Conservation (phyloP, 2,797 vertebrate species). For the Urophycis tenuis region DNA sequence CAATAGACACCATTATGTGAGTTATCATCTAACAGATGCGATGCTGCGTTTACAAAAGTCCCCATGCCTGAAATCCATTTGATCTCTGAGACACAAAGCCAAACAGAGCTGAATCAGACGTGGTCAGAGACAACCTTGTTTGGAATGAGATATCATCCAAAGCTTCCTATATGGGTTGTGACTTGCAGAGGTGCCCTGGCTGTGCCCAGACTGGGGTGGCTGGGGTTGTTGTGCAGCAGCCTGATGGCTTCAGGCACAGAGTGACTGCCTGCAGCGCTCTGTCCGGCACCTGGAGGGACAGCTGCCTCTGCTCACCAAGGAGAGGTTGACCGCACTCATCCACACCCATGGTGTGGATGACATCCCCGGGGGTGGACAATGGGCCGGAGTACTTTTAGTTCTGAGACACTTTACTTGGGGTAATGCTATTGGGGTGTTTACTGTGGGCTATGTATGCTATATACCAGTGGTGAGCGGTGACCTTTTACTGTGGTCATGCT, state of each 20-base stretch:
- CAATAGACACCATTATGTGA: neutral
- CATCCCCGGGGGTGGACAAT: neutral
- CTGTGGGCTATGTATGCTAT: neutral
- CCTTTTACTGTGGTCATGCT: no score
- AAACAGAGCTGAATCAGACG: neutral
- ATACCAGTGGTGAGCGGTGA: no score
- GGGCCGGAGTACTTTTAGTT: neutral
- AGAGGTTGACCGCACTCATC: neutral
- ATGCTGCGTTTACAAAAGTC: neutral
- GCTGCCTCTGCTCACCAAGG: neutral
- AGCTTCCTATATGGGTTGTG: neutral
- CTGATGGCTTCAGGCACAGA: neutral
- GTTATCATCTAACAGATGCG: neutral
- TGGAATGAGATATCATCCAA: neutral
- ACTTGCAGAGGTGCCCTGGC: neutral
- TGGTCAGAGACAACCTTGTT: neutral
- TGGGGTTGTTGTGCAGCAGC: neutral
- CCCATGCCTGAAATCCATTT: neutral
- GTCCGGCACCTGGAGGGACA: neutral
- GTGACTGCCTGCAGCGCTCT: neutral
- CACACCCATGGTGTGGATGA: neutral
- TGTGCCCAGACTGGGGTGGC: neutral
- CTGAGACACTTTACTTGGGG: neutral
- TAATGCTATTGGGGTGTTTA: neutral
- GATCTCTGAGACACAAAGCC: neutral